A percentile compares a stretch with the other conserved stretches of the same genome.
These are phyloP conservation scores for Anolis carolinensis DNA, from an alignment of 2,113 vertebrate genomes.

Conservation along the genomic window DNA sequence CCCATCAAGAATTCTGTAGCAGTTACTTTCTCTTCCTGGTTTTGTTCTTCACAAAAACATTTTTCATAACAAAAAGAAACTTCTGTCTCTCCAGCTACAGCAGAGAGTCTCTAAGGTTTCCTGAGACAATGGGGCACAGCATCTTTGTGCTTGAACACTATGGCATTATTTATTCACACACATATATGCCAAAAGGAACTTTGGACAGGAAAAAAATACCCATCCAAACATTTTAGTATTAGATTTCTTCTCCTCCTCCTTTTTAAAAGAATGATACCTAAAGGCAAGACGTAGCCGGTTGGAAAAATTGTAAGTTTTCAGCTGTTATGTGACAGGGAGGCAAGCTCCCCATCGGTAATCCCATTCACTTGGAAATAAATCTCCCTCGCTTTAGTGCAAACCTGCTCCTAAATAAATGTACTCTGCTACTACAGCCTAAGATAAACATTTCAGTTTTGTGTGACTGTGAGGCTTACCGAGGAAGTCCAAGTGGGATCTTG, in stretches of 20 bases:
- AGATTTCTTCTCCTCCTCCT: not conserved
- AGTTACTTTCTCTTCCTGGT: slow-evolving; percentile 73
- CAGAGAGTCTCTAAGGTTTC: slow-evolving; percentile 68
- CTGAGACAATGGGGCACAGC: slow-evolving; percentile 55
- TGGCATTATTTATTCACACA: slow-evolving; percentile 30
- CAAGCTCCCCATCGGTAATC: not conserved
- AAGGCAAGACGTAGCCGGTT: not conserved
- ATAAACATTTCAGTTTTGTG: not conserved
- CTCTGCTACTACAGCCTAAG: not conserved
- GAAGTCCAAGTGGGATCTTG: not conserved
- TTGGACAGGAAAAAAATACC: not conserved
- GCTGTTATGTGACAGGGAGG: not conserved
- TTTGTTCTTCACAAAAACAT: slow-evolving; percentile 77
- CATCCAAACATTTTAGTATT: not conserved
- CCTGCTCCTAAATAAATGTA: not conserved
- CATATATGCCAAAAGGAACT: slow-evolving; percentile 18
- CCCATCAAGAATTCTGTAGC: slow-evolving; percentile 74
- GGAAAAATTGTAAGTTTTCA: not conserved
- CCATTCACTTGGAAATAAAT: not conserved
- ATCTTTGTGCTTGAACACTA: slow-evolving; percentile 63
- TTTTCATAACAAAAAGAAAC: slow-evolving; percentile 71
- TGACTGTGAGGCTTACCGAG: not conserved
- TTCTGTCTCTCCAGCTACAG: slow-evolving; percentile 62
- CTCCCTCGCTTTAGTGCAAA: not conserved
- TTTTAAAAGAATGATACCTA: not conserved